Evolutionary conservation across 2,888 invertebrate genomes (phyloP), one percentile per base, ranked within the genome.

Genomic region (Torymus aiolomorphi): DNA sequence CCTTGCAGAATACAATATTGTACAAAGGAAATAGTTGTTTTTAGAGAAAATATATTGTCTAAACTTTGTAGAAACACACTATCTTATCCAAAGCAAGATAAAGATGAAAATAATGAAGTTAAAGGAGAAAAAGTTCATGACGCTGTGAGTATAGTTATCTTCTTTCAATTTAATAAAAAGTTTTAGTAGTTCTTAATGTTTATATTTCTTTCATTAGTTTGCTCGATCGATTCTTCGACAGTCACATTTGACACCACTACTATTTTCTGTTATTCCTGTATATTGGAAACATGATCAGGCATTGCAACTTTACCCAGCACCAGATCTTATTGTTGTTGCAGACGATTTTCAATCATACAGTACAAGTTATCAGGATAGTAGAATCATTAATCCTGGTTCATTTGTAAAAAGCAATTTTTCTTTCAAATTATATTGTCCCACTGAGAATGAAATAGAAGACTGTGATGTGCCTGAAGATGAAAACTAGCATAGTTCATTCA

Each of bases 1-100:
- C 99, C 99, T 0, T 97, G 98, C 86, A 93, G 98, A 73, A 93
- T 99, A 83, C 98, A 98, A 88, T 99, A 97, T 88, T 99, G 98
- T 88, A 97, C 97, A 0, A 97, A 97, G 89, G 97, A 98, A 92
- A 96, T 99, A 83, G 95, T 97, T 0, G 92, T 99, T 5, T 94
- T 97, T 82, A 93, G 98, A 79, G 96, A 97, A 88, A 97, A 99
- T 91, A 92, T 98, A 80, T 93, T 98, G 20, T 95, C 96, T 20
- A 99, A 98, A 91, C 94, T 99, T 91, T 97, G 96, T 87, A 92
- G 97, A 61, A 97, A 97, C 88, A 94, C 97, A 2, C 92, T 98
- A 75, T 94, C 96, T 86, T 97, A 97, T 89, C 98, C 98, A 42
- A 78, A 76, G 59, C 13, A 42, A 42, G 42, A 54, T 4, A 51